phyloP scores from a whole-genome alignment of 2,797 vertebrate genomes.

The Artibeus jamaicensis region DNA sequence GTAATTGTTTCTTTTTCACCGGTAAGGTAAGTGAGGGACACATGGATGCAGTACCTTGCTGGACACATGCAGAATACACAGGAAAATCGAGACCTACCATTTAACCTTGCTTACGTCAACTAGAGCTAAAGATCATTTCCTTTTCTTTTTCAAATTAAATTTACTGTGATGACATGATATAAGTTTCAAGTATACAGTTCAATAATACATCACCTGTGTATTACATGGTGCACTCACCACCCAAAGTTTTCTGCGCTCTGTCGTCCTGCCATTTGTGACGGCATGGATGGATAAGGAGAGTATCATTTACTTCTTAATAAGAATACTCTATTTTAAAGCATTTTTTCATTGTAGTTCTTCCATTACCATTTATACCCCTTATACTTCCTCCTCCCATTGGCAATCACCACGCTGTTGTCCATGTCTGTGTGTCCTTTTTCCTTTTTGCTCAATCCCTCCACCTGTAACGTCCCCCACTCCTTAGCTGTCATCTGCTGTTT shows the following conservation, averaged over 20 bases:
- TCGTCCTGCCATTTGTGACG: neutral
- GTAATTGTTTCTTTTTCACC: neutral
- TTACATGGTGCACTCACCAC: neutral
- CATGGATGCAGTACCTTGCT: neutral
- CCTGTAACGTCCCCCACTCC: no score
- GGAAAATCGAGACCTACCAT: neutral
- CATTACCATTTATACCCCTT: no score
- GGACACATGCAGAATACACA: neutral
- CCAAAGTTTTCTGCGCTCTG: neutral
- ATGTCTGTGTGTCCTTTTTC: no score
- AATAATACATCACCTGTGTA: neutral
- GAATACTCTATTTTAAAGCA: neutral
- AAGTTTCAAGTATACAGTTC: neutral
- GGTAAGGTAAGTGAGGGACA: neutral
- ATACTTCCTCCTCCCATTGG: no score
- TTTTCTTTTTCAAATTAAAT: neutral
- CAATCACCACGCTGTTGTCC: no score
- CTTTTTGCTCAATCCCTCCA: no score
- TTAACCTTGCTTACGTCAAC: neutral
- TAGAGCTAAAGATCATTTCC: neutral
- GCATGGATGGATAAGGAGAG: no score
- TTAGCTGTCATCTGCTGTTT: no score
- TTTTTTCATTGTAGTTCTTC: no score
- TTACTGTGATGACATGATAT: neutral
- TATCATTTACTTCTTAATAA: neutral